Percentiles rank a stretch among this genome's conserved stretches.
phyloP scores from a whole-genome alignment of 30 jellyfish, hydroid and myxozoan species.

The Mastigias papua region DNA sequence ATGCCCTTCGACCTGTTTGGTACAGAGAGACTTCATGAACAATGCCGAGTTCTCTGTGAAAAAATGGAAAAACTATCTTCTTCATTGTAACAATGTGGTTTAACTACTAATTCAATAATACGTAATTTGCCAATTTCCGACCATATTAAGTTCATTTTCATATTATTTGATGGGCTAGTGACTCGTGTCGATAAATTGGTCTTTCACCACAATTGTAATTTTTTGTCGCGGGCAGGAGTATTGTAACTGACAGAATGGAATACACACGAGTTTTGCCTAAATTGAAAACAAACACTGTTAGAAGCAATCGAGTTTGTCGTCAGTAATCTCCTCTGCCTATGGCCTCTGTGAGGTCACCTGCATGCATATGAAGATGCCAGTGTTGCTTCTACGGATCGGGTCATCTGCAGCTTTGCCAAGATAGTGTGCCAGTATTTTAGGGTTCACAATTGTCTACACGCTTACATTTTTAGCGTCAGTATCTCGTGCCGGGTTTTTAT shows the following conservation, averaged over 20 bases:
- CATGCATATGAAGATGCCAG: constrained; percentile 5
- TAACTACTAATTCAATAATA: not conserved
- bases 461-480: too few species aligned
- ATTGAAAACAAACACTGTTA: constrained; percentile 1
- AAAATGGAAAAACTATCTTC: not conserved
- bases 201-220: not conserved
- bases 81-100: not conserved
- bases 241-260: not conserved
- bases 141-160: not conserved
- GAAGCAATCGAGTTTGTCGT: not conserved
- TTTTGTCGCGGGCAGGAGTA: not conserved
- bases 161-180: not conserved
- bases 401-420: too few species aligned
- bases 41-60: not conserved
- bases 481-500: too few species aligned
- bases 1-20: too few species aligned
- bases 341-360: constrained; percentile 12
- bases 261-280: not conserved
- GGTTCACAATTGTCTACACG: too few species aligned
- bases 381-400: too few species aligned
- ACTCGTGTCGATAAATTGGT: constrained; percentile 13
- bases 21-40: not conserved
- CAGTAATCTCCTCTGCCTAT: not conserved
- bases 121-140: constrained; percentile 23
- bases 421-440: too few species aligned